These are phyloP conservation scores for Catostylus mosaicus DNA, from an alignment of 30 jellyfish, hydroid and myxozoan species.

Conservation along the genomic window DNA sequence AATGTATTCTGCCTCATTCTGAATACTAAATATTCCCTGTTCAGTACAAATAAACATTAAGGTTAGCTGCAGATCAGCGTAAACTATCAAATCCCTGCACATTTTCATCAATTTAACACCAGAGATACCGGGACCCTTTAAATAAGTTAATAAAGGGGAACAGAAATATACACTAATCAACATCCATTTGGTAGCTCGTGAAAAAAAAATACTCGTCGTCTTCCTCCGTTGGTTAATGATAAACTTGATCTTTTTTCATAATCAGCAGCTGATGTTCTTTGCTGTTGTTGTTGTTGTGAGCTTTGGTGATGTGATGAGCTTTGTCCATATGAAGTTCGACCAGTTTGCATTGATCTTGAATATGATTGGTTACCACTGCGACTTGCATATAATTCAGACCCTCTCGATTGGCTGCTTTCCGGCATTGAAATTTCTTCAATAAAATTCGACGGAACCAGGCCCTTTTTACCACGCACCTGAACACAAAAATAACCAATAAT, in stretches of 20 bases:
- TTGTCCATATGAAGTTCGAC: conserved; percentile 39
- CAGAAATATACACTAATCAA: too few relatives aligned
- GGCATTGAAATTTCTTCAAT: conserved; percentile 79
- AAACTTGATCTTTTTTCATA: conserved; percentile 65
- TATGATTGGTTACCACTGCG: conserved; percentile 38
- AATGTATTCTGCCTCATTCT: not conserved
- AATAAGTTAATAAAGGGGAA: too few relatives aligned
- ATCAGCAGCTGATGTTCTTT: conserved; percentile 26
- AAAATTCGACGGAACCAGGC: conserved; percentile 96
- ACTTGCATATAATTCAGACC: conserved; percentile 14
- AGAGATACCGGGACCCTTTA: too few relatives aligned
- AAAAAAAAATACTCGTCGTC: conserved; percentile 35
- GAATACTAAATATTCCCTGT: not conserved
- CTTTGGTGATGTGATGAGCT: conserved; percentile 28
- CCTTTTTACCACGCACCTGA: conserved; percentile 90
- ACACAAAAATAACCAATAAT: not conserved
- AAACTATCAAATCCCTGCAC: too few relatives aligned
- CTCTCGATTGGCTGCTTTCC: conserved; percentile 37
- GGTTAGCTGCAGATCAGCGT: too few relatives aligned
- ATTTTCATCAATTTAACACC: too few relatives aligned
- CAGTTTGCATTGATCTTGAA: conserved; percentile 37
- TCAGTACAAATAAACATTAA: not conserved
- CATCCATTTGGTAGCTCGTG: not conserved
- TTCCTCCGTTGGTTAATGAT: conserved; percentile 35
- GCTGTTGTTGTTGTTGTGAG: conserved; percentile 49